Conservation (phyloP, 2,113 vertebrate species). For the Heteronetta atricapilla region DNA sequence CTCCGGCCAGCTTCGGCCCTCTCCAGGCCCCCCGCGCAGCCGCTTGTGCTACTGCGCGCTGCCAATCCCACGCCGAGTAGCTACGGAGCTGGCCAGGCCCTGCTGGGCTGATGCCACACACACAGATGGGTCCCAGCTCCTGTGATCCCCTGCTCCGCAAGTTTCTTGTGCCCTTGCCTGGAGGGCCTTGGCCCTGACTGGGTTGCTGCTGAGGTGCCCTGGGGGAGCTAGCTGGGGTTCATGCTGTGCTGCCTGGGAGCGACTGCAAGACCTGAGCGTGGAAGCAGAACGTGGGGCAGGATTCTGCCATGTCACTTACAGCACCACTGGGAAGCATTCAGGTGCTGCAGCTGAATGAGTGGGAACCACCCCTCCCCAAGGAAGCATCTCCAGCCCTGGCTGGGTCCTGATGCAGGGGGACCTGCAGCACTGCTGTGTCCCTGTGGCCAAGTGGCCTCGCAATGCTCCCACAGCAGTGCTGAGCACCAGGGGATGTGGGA, state of each 20-base stretch:
- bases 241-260: background rate
- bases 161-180: accelerated
- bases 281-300: accelerated
- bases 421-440: accelerated
- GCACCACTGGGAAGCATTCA: background rate
- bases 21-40: background rate
- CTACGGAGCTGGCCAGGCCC: background rate
- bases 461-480: accelerated
- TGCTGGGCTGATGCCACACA: background rate
- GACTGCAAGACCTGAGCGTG: background rate
- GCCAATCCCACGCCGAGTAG: background rate
- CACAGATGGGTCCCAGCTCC: background rate
- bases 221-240: background rate
- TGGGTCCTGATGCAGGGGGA: background rate
- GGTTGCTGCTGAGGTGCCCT: background rate
- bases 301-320: accelerated
- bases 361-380: accelerated
- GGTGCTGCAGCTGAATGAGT: background rate
- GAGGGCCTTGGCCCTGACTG: background rate
- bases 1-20: background rate
- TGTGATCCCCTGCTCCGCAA: background rate
- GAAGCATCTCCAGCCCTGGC: background rate
- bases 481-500: background rate
- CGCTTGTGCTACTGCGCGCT: background rate
- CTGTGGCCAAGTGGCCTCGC: background rate